phyloP scores from a whole-genome alignment of 2,113 vertebrate species.

The Choloepus hoffmanni region DNA sequence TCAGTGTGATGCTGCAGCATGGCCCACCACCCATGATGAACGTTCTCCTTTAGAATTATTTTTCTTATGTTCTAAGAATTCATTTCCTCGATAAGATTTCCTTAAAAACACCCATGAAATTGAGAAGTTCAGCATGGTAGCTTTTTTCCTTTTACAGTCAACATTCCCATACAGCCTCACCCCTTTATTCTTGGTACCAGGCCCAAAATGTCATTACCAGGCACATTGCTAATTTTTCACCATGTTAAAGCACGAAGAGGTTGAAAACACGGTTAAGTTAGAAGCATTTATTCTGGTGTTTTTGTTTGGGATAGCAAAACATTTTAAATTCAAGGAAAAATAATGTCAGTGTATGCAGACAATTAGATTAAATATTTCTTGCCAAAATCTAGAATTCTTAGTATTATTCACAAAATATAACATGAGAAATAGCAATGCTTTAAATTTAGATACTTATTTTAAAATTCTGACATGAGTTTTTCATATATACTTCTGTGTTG shows the following conservation, averaged over 20 bases:
- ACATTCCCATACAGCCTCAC: neutral
- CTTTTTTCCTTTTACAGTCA: neutral
- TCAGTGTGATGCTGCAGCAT: neutral
- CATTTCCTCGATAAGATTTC: conserved; percentile 36
- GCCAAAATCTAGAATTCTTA: conserved; percentile 11
- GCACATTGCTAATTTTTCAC: neutral
- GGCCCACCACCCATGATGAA: neutral
- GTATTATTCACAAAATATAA: conserved; percentile 4
- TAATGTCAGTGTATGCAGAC: neutral
- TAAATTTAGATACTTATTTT: neutral
- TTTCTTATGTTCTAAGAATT: neutral
- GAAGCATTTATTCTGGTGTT: neutral
- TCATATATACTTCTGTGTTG: neutral
- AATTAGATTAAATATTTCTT: conserved; percentile 41
- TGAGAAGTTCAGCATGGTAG: neutral
- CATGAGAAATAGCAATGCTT: neutral
- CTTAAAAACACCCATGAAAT: conserved; percentile 50
- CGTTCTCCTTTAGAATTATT: neutral
- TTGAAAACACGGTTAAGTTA: neutral
- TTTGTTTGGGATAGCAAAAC: neutral
- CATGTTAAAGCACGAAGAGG: neutral
- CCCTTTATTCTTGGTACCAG: neutral
- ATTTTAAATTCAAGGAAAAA: conserved; percentile 45
- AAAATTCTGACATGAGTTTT: neutral
- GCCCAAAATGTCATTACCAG: neutral